Percentiles rank a stretch among this genome's conserved stretches.
Evolutionary conservation across 2,888 invertebrate species (phyloP).

Genomic region (Drosophila trichaetosa): DNA sequence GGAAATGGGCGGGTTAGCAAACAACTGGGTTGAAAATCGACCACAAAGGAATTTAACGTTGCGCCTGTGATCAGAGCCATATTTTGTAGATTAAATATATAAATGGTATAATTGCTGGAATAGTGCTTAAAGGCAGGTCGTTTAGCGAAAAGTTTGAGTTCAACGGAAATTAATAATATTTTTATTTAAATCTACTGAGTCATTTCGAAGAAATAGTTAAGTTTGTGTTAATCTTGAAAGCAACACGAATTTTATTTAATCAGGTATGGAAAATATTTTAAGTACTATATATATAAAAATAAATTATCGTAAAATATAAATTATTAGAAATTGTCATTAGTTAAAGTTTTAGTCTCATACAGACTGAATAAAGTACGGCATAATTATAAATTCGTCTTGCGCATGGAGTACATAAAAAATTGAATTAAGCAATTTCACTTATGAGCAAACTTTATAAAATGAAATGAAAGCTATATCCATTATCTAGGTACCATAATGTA

Average conservation of each 20-base stretch:
- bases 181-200: background rate
- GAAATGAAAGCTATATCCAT: background rate
- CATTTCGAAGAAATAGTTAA: background rate
- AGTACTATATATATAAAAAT: background rate
- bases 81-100: slow-evolving; percentile 48
- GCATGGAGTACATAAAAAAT: background rate
- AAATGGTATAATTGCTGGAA: slow-evolving; percentile 20
- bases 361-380: background rate
- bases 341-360: background rate
- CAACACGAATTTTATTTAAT: background rate
- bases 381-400: background rate
- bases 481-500: background rate
- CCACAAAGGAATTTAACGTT: slow-evolving; percentile 42
- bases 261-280: background rate
- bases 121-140: slow-evolving; percentile 1
- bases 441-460: background rate
- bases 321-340: background rate
- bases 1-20: slow-evolving; percentile 20
- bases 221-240: too few relatives aligned
- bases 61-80: slow-evolving; percentile 24
- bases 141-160: background rate
- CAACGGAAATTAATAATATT: background rate
- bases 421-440: too few relatives aligned
- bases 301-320: background rate
- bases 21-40: slow-evolving; percentile 15